Conservation (phyloP, 2,888 invertebrate genomes). For the Eristalis pertinax region DNA sequence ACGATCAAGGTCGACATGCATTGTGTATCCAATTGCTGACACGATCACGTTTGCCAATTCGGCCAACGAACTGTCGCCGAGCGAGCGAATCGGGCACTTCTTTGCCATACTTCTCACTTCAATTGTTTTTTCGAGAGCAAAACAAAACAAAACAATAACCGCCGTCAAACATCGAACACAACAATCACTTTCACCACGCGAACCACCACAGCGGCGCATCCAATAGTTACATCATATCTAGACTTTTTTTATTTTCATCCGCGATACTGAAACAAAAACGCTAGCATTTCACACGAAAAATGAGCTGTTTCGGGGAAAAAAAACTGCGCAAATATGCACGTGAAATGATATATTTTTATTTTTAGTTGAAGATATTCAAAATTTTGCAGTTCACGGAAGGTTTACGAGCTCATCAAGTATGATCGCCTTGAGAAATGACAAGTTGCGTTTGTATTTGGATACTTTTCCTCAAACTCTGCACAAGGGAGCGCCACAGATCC, state of each 20-base stretch:
- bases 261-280: conserved; percentile 14
- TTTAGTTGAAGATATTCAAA: conserved; percentile 5
- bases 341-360: conserved; percentile 1
- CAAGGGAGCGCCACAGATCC: conserved; percentile 13
- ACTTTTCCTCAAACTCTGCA: conserved; percentile 6
- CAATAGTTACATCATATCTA: conserved; percentile 53
- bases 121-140: conserved; percentile 13
- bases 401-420: conserved; percentile 14
- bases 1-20: conserved; percentile 83
- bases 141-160: conserved; percentile 20
- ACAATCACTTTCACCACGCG: conserved; percentile 45
- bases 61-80: conserved; percentile 84
- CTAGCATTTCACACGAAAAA: conserved; percentile 5
- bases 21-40: conserved; percentile 84
- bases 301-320: neutral
- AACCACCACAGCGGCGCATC: conserved; percentile 11
- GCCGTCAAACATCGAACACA: conserved; percentile 24
- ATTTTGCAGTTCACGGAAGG: neutral
- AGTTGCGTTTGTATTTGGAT: neutral
- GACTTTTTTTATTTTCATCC: conserved; percentile 51
- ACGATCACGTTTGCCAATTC: conserved; percentile 84
- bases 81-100: conserved; percentile 84
- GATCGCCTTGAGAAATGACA: conserved; percentile 1
- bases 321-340: neutral
- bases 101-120: conserved; percentile 83